Conservation (phyloP, 2,797 vertebrate species). For the Amblyopsis hoosieri region DNA sequence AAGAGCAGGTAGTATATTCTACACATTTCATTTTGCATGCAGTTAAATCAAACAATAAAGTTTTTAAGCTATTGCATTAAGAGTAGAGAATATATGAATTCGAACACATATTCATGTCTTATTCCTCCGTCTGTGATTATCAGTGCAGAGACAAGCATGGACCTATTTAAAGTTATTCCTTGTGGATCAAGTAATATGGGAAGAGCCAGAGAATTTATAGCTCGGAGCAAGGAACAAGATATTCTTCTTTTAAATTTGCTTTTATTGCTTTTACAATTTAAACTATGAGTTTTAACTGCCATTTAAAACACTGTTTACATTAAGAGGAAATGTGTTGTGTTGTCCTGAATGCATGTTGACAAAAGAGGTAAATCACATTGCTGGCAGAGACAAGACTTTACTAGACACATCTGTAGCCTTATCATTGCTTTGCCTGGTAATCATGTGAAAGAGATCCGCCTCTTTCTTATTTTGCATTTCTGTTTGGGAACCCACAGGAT, state of each 20-base stretch:
- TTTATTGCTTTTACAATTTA: background rate
- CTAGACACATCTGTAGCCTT: slow-evolving; percentile 16
- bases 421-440: slow-evolving; percentile 19
- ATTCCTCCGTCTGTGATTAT: slow-evolving; percentile 23
- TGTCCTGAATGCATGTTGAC: background rate
- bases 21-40: slow-evolving; percentile 3
- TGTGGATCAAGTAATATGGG: slow-evolving; percentile 23
- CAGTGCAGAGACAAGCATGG: slow-evolving; percentile 34
- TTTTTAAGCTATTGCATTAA: background rate
- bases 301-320: background rate
- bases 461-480: slow-evolving; percentile 33
- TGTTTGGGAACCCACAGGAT: slow-evolving; percentile 39
- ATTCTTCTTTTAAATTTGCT: no score
- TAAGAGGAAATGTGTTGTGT: background rate
- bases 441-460: slow-evolving; percentile 25
- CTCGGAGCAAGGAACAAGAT: slow-evolving; percentile 17
- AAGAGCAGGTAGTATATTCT: no score
- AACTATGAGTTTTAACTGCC: slow-evolving; percentile 13
- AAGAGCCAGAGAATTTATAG: slow-evolving; percentile 39
- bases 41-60: slow-evolving; percentile 9
- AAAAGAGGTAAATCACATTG: background rate
- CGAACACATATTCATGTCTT: slow-evolving; percentile 25
- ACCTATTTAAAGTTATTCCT: slow-evolving; percentile 33
- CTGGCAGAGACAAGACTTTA: slow-evolving; percentile 12
- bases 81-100: slow-evolving; percentile 15